Base-by-base conservation (phyloP, 2,888 invertebrate species). In the Dicyrtoma fusca region DNA sequence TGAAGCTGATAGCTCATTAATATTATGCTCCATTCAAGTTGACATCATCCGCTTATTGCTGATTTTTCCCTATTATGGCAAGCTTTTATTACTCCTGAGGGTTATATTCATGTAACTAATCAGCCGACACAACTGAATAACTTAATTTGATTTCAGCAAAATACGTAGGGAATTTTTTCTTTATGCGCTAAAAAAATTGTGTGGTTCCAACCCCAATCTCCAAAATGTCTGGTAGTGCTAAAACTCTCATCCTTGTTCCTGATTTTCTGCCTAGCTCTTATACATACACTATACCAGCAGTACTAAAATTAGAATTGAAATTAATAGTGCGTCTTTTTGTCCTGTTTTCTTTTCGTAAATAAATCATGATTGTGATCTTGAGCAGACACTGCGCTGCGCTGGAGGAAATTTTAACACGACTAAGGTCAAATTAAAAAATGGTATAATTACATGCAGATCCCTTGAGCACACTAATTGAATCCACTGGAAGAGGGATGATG, bases 21-120 rank as follows among this genome's bases (percentile, higher is more conserved):
- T 59, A 68, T 59, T 45, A 25, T 42, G 11, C 34, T 68, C 57
- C 47, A 68, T 34, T 57, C 57, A 44, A 25, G 68, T 68, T 68
- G 68, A 68, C 68, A 68, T 68, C 57, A 68, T 68, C 68, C 68
- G 45, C 68, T 68, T 45, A 59, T 47, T 53, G 19, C 57, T 68
- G 65, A 61, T 57, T 68, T 59, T 68, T 42, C 14, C 68, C 68
- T 55, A 68, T 59, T 68, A 68, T 68, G 68, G 68, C 25, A 21
- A 45, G 14, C 45, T 42, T 68, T 66, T 68, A 68, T 68, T 51
- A 23, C 45, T 57, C 25, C 45, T 57, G 26, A 53, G 53, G 53
- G 66, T 26, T 59, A 6, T 25, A 61, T 49, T 17, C 19, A 49
- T 49, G 19, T 49, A 49, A 49, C 3, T 49, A 49, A 10, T 8